phyloP scores from a whole-genome alignment of 2,113 vertebrate genomes.

The Gobiocypris rarus region DNA sequence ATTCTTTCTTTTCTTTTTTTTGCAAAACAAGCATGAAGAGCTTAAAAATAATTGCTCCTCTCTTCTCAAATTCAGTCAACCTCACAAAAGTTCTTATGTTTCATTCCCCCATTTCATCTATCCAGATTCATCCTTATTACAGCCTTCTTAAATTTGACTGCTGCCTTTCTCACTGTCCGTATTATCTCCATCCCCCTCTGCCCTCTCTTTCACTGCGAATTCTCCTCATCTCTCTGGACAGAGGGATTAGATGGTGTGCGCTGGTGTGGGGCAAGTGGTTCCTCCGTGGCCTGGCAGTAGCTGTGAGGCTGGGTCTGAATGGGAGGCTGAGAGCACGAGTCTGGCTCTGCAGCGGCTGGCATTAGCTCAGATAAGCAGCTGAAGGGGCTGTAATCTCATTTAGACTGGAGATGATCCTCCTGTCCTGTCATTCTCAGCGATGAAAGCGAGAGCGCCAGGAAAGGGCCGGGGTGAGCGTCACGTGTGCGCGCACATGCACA shows the following conservation, averaged over 20 bases:
- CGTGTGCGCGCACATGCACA: slow-evolving; percentile 59
- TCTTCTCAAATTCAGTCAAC: background rate
- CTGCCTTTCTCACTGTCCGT: background rate
- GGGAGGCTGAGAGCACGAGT: slow-evolving; percentile 58
- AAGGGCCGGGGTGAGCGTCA: slow-evolving; percentile 76
- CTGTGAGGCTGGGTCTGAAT: slow-evolving; percentile 19
- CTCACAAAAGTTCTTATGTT: background rate
- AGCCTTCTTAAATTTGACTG: background rate
- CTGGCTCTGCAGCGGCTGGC: slow-evolving; percentile 90
- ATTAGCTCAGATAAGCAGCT: slow-evolving; percentile 98
- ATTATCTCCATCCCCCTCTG: slow-evolving; percentile 49
- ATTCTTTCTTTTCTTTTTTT: background rate
- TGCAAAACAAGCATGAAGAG: background rate
- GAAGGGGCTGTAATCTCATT: slow-evolving; percentile 99
- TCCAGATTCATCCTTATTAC: background rate
- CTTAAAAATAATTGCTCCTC: background rate
- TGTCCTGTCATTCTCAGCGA: slow-evolving; percentile 86
- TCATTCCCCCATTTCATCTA: slow-evolving; percentile 6
- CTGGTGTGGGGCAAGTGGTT: slow-evolving; percentile 56
- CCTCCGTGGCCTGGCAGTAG: slow-evolving; percentile 53
- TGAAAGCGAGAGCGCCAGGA: slow-evolving; percentile 76
- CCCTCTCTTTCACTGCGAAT: slow-evolving; percentile 66
- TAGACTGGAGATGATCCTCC: slow-evolving; percentile 98
- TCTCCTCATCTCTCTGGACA: slow-evolving; percentile 67
- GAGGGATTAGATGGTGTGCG: slow-evolving; percentile 71